Evolutionary conservation across 2,797 vertebrate species (phyloP).

Genomic region (Falco novaeseelandiae): DNA sequence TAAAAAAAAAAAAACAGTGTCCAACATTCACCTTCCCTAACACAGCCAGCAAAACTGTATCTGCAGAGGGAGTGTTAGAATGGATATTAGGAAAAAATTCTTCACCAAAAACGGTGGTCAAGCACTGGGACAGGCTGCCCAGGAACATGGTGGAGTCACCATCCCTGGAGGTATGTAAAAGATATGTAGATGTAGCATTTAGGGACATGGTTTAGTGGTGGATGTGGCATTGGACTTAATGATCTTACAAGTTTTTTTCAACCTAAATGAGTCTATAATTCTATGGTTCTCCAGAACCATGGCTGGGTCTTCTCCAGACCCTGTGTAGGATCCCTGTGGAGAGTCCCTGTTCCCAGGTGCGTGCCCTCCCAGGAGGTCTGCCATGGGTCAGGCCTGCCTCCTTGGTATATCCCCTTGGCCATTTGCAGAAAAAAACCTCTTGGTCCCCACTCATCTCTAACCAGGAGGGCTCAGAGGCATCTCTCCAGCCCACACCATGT

Average conservation of each 20-base stretch:
- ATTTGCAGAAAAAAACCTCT: neutral
- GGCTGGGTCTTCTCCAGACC: neutral
- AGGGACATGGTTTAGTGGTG: too few relatives aligned
- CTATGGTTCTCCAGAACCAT: neutral
- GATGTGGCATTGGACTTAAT: too few relatives aligned
- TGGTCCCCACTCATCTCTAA: neutral
- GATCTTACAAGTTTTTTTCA: too few relatives aligned
- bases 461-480: rapidly evolving
- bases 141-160: too few relatives aligned
- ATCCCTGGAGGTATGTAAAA: too few relatives aligned
- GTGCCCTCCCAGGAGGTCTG: neutral
- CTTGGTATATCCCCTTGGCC: rapidly evolving
- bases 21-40: too few relatives aligned
- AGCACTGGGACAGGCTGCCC: too few relatives aligned
- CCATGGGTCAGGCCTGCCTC: rapidly evolving
- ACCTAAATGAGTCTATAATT: too few relatives aligned
- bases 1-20: rapidly evolving
- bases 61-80: neutral
- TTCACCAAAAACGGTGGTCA: too few relatives aligned
- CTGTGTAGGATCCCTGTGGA: neutral
- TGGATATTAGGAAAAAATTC: too few relatives aligned
- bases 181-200: too few relatives aligned
- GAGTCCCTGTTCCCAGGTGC: neutral
- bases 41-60: rapidly evolving
- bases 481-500: rapidly evolving